Conservation (phyloP, 2,888 invertebrate species). For the Nemoura dubitans region DNA sequence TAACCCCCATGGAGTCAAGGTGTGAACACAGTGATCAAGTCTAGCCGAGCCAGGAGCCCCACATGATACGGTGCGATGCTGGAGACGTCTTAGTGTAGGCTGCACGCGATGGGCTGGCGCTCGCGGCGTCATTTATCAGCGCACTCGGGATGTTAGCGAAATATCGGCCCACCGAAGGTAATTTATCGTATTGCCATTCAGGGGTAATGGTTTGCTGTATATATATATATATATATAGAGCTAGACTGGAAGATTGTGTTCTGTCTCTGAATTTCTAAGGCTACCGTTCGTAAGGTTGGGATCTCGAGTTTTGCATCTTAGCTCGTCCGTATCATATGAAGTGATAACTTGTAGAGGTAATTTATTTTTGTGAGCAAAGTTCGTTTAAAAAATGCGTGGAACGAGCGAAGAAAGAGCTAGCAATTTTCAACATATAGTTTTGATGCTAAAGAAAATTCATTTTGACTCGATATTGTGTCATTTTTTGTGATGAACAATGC, state of each 20-base stretch:
- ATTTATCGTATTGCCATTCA: background rate
- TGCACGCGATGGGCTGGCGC: background rate
- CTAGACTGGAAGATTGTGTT: background rate
- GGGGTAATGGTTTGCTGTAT: background rate
- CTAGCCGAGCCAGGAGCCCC: background rate
- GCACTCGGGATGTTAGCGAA: background rate
- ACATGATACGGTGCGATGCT: background rate
- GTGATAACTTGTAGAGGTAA: too few relatives aligned
- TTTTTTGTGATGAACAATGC: too few relatives aligned
- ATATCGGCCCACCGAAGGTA: background rate
- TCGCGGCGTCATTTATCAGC: background rate
- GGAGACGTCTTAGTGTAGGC: background rate
- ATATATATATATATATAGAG: too few relatives aligned
- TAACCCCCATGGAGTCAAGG: conserved; percentile 12
- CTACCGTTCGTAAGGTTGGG: background rate
- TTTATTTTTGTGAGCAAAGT: too few relatives aligned
- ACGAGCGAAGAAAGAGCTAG: too few relatives aligned
- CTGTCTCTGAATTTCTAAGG: background rate
- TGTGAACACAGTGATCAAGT: conserved; percentile 7
- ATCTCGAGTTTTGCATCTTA: background rate
- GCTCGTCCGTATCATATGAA: too few relatives aligned
- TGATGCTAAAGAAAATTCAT: too few relatives aligned
- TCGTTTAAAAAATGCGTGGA: too few relatives aligned
- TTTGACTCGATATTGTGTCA: too few relatives aligned
- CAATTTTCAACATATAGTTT: too few relatives aligned